phyloP scores from a whole-genome alignment of 2,888 invertebrate species.

The Anarsia innoxiella region DNA sequence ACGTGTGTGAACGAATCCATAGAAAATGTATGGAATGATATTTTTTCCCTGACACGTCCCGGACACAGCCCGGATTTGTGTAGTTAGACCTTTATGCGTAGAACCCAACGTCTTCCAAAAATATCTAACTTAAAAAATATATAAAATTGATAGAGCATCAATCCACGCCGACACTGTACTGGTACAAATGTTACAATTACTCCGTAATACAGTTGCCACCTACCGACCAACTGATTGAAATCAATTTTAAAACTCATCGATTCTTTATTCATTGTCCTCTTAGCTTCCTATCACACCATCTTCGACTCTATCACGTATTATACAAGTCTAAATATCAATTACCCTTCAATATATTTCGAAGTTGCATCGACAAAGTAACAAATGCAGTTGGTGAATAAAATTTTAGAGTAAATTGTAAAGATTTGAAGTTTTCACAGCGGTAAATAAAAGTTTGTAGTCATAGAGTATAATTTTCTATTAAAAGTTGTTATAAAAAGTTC shows the following conservation, averaged over 20 bases:
- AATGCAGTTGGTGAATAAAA: neutral
- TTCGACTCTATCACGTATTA: no score
- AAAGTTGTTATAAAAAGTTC: conserved; percentile 47
- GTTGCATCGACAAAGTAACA: conserved; percentile 1
- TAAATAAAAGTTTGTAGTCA: conserved; percentile 4
- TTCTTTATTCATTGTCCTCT: conserved; percentile 22
- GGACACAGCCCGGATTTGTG: no score
- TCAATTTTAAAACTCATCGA: conserved; percentile 62
- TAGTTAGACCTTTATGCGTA: no score
- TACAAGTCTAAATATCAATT: no score
- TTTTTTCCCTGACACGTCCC: no score
- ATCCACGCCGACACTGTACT: no score
- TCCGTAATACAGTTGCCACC: conserved; percentile 63
- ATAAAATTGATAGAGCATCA: neutral
- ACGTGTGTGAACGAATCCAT: no score
- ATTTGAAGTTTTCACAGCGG: neutral
- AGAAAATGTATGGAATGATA: no score
- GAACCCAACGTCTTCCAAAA: no score
- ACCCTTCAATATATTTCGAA: no score
- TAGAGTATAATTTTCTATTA: conserved; percentile 43
- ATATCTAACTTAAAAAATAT: no score
- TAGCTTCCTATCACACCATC: neutral
- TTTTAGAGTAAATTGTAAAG: neutral
- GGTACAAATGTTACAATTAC: conserved; percentile 4
- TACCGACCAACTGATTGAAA: conserved; percentile 64